These are phyloP conservation scores for Mactra quadrangularis DNA, from an alignment of 1,140 invertebrate species.

Conservation along the genomic window DNA sequence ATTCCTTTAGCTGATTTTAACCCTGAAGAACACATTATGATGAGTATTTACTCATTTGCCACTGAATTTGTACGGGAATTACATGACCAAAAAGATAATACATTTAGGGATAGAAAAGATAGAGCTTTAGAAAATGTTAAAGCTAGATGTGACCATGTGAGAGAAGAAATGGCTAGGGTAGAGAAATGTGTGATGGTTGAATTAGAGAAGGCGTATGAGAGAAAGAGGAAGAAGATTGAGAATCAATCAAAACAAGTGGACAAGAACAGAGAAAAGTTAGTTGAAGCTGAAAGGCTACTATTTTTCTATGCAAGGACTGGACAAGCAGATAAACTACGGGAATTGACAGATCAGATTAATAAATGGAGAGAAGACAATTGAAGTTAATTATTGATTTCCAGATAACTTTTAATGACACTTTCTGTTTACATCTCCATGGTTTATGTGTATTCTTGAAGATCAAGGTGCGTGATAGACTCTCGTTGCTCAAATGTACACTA, in stretches of 20 bases:
- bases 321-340: constrained; percentile 26
- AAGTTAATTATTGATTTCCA: no score
- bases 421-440: no score
- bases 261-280: constrained; percentile 12
- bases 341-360: constrained; percentile 13
- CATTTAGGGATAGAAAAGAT: constrained; percentile 37
- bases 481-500: no score
- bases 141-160: constrained; percentile 12
- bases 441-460: no score
- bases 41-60: constrained; percentile 39
- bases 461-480: no score
- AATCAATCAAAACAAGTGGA: constrained; percentile 40
- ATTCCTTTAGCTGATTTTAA: neutral
- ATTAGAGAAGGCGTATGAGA: constrained; percentile 7
- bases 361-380: constrained; percentile 19
- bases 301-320: constrained; percentile 31
- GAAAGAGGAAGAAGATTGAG: constrained; percentile 30
- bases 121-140: constrained; percentile 34
- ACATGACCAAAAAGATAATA: constrained; percentile 10
- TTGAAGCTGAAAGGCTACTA: constrained; percentile 1
- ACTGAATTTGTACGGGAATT: constrained; percentile 39
- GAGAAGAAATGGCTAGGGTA: constrained; percentile 27
- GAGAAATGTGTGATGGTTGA: constrained; percentile 43
- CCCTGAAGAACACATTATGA: neutral
- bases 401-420: no score